Percentiles rank a stretch among this genome's conserved stretches.
Conservation (phyloP, 2,797 vertebrate genomes). For the Pyrocephalus nanus region DNA sequence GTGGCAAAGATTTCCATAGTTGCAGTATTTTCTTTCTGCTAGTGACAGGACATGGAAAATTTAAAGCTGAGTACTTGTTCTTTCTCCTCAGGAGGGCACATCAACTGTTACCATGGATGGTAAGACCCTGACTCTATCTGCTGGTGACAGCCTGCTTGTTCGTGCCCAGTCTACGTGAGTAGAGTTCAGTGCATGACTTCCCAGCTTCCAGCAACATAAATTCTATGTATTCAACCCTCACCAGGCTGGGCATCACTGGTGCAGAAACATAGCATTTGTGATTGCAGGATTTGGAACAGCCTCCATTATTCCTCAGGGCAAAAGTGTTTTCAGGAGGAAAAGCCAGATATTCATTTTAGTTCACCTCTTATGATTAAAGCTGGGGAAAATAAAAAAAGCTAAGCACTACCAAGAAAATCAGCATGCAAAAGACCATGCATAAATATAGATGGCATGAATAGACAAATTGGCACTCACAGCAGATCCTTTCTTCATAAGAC, state of each 20-base stretch:
- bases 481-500: not conserved
- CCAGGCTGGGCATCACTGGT: not conserved
- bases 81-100: slow-evolving; percentile 82
- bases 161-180: slow-evolving; percentile 84
- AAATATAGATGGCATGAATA: not conserved
- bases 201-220: not conserved
- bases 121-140: slow-evolving; percentile 72
- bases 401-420: not conserved
- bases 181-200: not conserved
- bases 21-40: not conserved
- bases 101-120: slow-evolving; percentile 77
- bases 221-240: not conserved
- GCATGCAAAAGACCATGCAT: not conserved
- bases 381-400: not conserved
- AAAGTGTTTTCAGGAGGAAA: not conserved
- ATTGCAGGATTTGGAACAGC: not conserved
- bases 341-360: not conserved
- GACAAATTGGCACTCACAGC: not conserved
- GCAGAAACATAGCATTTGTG: not conserved
- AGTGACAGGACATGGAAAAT: not conserved
- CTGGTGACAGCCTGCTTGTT: slow-evolving; percentile 87
- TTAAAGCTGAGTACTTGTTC: not conserved
- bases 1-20: not conserved
- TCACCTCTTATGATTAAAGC: not conserved
- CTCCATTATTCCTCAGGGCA: not conserved